phyloP scores from a whole-genome alignment of 2,113 vertebrate species.

The Tragelaphus imberbis region DNA sequence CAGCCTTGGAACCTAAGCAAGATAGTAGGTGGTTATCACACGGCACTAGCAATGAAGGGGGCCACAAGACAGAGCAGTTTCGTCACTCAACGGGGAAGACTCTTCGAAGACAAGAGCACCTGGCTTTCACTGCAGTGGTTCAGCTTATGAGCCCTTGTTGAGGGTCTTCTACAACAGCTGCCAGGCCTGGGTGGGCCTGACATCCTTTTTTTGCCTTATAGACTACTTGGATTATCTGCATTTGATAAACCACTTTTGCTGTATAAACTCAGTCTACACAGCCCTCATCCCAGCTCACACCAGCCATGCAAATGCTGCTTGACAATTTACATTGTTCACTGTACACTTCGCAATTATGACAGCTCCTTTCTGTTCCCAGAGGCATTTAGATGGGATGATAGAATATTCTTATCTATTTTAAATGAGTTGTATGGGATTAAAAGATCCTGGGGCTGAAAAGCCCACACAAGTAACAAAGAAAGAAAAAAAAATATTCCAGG shows the following conservation, averaged over 20 bases:
- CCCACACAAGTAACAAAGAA: conserved; percentile 13
- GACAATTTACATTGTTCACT: neutral
- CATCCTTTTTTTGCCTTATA: neutral
- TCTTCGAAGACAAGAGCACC: neutral
- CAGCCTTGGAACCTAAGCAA: neutral
- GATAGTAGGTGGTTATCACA: neutral
- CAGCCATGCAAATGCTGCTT: neutral
- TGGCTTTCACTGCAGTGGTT: neutral
- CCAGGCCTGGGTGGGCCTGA: neutral
- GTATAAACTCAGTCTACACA: neutral
- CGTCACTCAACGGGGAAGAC: neutral
- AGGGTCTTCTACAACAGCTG: neutral
- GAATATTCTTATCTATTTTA: conserved; percentile 64
- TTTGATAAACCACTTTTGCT: neutral
- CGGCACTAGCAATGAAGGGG: neutral
- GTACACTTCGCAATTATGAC: conserved; percentile 12
- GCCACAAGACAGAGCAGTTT: neutral
- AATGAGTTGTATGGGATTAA: conserved; percentile 56
- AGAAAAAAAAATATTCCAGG: neutral
- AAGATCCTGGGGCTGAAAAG: conserved; percentile 45
- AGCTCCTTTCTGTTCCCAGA: conserved; percentile 37
- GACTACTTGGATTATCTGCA: neutral
- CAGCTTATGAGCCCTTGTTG: neutral
- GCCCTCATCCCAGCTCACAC: neutral
- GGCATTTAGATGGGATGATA: conserved; percentile 44